These are phyloP conservation scores for Sipha flava DNA, from an alignment of 1,140 invertebrate genomes.

Conservation along the genomic window DNA sequence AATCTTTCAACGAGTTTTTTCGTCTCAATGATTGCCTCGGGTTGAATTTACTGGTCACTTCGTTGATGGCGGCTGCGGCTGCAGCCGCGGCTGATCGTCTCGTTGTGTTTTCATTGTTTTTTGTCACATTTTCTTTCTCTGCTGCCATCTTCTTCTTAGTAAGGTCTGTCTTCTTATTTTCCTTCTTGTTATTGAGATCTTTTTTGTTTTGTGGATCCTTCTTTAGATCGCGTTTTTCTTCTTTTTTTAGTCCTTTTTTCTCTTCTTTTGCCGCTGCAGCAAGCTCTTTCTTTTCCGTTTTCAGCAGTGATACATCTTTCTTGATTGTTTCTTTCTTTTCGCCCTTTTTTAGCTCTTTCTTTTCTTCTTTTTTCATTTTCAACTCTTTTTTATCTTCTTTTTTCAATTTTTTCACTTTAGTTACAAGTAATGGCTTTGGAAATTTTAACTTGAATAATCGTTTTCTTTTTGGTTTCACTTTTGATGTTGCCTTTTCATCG, in stretches of 20 bases:
- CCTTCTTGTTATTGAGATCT: not conserved
- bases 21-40: not conserved
- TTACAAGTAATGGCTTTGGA: not conserved
- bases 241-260: slow-evolving; percentile 7
- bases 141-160: not conserved
- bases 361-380: not conserved
- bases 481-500: not conserved
- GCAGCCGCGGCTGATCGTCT: not conserved
- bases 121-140: slow-evolving; percentile 6
- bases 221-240: slow-evolving; percentile 4
- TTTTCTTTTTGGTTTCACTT: not conserved
- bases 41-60: not conserved
- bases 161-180: not conserved
- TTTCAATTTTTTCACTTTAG: not conserved
- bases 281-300: not conserved
- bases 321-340: not conserved
- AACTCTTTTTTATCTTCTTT: not conserved
- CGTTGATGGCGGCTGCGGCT: no score
- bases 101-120: not conserved
- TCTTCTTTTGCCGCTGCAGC: not conserved
- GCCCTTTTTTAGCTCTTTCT: not conserved
- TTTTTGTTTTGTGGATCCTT: not conserved
- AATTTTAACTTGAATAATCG: not conserved
- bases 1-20: slow-evolving; percentile 17
- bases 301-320: not conserved